Evolutionary conservation across 2,113 vertebrate species (phyloP).

Genomic region (Anhinga rufa): DNA sequence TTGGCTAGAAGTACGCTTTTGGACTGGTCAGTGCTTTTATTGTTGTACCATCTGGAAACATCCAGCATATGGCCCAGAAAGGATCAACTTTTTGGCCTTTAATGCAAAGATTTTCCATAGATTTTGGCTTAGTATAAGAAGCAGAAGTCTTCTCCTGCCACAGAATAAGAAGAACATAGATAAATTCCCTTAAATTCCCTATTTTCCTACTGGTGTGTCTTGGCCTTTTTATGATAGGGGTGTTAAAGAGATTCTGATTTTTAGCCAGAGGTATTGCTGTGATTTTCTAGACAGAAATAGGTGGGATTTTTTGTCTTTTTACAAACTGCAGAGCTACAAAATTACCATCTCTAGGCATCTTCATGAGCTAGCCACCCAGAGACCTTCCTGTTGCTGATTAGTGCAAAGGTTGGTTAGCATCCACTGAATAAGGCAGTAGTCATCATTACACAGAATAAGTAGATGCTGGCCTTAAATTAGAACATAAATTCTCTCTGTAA

Average conservation of each 20-base stretch:
- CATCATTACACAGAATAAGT: neutral
- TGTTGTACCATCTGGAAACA: neutral
- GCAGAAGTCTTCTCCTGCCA: neutral
- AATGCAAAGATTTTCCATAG: neutral
- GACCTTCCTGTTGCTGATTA: neutral
- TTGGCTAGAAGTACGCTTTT: neutral
- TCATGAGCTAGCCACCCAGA: neutral
- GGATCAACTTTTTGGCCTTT: neutral
- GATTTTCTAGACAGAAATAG: neutral
- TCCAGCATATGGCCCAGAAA: neutral
- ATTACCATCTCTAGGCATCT: neutral
- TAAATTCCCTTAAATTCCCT: neutral
- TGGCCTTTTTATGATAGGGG: neutral
- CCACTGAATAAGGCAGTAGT: neutral
- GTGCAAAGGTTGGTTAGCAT: neutral
- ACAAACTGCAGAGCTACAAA: neutral
- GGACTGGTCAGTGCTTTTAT: neutral
- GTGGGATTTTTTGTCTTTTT: neutral
- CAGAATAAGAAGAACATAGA: neutral
- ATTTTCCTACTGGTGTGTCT: neutral
- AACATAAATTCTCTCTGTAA: neutral
- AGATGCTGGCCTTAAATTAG: neutral
- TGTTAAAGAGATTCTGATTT: neutral
- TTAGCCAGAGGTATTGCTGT: neutral
- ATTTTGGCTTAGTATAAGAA: neutral